Conservation (phyloP, 2,797 vertebrate genomes). For the Kryptolebias ocellatus region DNA sequence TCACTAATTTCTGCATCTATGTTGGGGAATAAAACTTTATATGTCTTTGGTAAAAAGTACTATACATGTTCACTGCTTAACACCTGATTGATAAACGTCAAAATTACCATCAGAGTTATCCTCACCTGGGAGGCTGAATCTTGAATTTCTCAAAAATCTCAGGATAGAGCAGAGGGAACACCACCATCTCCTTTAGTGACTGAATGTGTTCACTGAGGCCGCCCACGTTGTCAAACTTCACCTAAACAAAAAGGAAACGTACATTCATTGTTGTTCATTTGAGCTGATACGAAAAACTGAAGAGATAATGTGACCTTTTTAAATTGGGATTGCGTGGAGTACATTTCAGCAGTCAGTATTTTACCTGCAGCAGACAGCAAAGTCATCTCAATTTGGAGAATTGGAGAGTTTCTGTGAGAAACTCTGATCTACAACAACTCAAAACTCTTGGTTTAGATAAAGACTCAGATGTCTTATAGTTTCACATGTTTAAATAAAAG, state of each 20-base stretch:
- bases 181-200: slow-evolving; percentile 98
- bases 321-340: no score
- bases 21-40: background rate
- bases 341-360: no score
- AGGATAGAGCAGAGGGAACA: slow-evolving; percentile 97
- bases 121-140: slow-evolving; percentile 97
- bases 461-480: no score
- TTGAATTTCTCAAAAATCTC: slow-evolving; percentile 99
- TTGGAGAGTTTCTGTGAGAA: no score
- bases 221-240: slow-evolving; percentile 94
- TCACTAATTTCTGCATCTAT: background rate
- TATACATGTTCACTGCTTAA: background rate
- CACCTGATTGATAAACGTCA: background rate
- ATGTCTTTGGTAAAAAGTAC: background rate
- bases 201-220: slow-evolving; percentile 95
- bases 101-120: background rate
- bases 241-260: slow-evolving; percentile 72
- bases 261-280: background rate
- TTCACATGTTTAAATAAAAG: no score
- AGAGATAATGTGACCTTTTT: background rate
- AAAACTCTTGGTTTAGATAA: no score
- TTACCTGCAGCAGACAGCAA: no score
- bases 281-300: no score
- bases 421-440: no score
- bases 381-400: no score